phyloP scores from a whole-genome alignment of 2,113 vertebrate genomes.

The Ranitomeya variabilis region DNA sequence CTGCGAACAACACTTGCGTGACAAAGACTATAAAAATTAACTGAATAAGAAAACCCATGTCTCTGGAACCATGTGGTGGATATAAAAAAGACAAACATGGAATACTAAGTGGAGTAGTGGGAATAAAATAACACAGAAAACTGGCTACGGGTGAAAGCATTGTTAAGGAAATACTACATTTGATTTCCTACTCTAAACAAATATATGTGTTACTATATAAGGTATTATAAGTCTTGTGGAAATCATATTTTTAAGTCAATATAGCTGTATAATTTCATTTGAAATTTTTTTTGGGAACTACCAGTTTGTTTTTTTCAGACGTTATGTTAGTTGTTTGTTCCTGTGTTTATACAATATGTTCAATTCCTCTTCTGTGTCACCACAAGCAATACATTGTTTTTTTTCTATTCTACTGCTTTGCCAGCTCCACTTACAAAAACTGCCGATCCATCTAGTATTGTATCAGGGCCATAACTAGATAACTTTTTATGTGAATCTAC shows the following conservation, averaged over 20 bases:
- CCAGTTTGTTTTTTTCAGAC: not conserved
- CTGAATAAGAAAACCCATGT: too few relatives aligned
- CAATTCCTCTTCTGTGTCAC: not conserved
- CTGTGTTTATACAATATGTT: not conserved
- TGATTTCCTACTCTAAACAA: not conserved
- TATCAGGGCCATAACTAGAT: constrained; percentile 23
- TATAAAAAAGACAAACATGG: too few relatives aligned
- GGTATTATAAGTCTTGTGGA: not conserved
- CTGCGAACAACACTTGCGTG: too few relatives aligned
- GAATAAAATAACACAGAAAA: too few relatives aligned
- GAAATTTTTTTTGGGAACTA: too few relatives aligned
- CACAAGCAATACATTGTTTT: not conserved
- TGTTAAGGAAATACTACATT: not conserved
- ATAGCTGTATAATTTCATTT: not conserved
- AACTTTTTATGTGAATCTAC: constrained; percentile 27
- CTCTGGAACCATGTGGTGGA: too few relatives aligned
- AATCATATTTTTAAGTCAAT: not conserved
- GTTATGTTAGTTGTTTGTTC: not conserved
- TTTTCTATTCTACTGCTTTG: constrained; percentile 22
- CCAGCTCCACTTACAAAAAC: not conserved
- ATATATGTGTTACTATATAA: not conserved
- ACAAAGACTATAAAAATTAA: too few relatives aligned
- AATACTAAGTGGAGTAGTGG: too few relatives aligned
- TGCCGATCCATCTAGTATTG: not conserved
- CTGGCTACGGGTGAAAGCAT: not conserved